Conservation (phyloP, 2,113 vertebrate species). For the Gobiocypris rarus region DNA sequence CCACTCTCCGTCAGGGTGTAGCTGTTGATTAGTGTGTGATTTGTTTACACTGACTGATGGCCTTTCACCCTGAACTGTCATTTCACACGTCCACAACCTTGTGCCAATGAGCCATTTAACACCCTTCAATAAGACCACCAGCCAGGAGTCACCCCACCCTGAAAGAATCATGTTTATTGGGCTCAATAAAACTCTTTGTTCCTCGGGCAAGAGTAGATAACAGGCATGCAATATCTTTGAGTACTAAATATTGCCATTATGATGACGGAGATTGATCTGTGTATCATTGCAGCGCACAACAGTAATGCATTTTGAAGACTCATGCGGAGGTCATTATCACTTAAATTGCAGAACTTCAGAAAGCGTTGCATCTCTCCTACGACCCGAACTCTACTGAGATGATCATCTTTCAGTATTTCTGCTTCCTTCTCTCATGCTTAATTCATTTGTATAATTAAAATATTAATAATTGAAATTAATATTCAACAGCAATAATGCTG, state of each 20-base stretch:
- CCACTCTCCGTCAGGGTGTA: slow-evolving; percentile 63
- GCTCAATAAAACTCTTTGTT: slow-evolving; percentile 79
- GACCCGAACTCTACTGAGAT: not conserved
- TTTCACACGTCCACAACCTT: slow-evolving; percentile 75
- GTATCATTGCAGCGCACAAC: slow-evolving; percentile 24
- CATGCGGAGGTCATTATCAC: slow-evolving; percentile 31
- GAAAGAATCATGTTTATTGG: slow-evolving; percentile 76
- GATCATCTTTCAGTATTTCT: slow-evolving; percentile 34
- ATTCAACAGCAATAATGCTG: slow-evolving; percentile 34
- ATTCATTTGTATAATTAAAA: slow-evolving; percentile 50
- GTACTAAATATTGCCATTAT: slow-evolving; percentile 46
- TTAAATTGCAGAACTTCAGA: slow-evolving; percentile 3
- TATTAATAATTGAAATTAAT: slow-evolving; percentile 53
- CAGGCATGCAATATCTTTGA: slow-evolving; percentile 44
- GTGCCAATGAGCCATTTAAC: slow-evolving; percentile 92
- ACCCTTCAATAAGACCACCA: slow-evolving; percentile 72
- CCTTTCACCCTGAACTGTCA: slow-evolving; percentile 78
- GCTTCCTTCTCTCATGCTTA: slow-evolving; percentile 43
- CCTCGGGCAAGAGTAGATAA: slow-evolving; percentile 52
- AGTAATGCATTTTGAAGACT: slow-evolving; percentile 34
- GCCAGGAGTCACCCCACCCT: slow-evolving; percentile 71
- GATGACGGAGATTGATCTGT: slow-evolving; percentile 28
- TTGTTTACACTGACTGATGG: slow-evolving; percentile 85
- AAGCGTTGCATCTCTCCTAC: slow-evolving; percentile 15
- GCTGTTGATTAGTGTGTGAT: slow-evolving; percentile 81